Percentiles rank a stretch among this genome's conserved stretches.
Evolutionary conservation across 2,888 invertebrate genomes (phyloP).

Genomic region (Choristoneura rosaceana): DNA sequence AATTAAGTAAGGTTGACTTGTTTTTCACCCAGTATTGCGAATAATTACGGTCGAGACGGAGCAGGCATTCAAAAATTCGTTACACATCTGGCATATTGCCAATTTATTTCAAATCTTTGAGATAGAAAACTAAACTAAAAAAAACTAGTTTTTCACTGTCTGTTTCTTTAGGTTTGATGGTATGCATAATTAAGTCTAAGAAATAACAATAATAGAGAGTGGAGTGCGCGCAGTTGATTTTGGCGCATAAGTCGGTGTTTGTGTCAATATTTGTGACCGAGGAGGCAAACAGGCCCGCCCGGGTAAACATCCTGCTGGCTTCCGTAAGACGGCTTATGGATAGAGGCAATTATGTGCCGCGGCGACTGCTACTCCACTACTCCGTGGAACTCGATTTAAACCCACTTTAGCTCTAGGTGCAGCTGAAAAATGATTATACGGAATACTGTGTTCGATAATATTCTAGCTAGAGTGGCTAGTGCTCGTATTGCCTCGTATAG

Average conservation of each 20-base stretch:
- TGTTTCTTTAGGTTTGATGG: neutral
- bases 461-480: neutral
- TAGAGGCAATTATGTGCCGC: slow-evolving; percentile 59
- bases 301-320: slow-evolving; percentile 59
- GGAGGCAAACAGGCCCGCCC: slow-evolving; percentile 57
- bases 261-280: slow-evolving; percentile 72
- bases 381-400: slow-evolving; percentile 19
- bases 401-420: neutral
- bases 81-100: slow-evolving; percentile 22
- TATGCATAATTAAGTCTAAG: slow-evolving; percentile 11
- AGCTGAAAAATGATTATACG: slow-evolving; percentile 15
- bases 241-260: slow-evolving; percentile 60
- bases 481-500: neutral
- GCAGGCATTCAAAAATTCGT: slow-evolving; percentile 24
- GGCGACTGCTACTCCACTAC: neutral
- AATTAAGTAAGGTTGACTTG: neutral
- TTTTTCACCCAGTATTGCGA: slow-evolving; percentile 5
- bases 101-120: neutral
- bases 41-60: slow-evolving; percentile 1
- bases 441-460: neutral
- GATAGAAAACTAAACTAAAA: neutral
- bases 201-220: slow-evolving; percentile 27
- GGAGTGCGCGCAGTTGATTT: slow-evolving; percentile 57
- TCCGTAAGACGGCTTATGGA: slow-evolving; percentile 58
- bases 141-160: neutral